These are phyloP conservation scores for Synanthedon formicaeformis DNA, from an alignment of 2,888 invertebrate species.

Conservation along the genomic window DNA sequence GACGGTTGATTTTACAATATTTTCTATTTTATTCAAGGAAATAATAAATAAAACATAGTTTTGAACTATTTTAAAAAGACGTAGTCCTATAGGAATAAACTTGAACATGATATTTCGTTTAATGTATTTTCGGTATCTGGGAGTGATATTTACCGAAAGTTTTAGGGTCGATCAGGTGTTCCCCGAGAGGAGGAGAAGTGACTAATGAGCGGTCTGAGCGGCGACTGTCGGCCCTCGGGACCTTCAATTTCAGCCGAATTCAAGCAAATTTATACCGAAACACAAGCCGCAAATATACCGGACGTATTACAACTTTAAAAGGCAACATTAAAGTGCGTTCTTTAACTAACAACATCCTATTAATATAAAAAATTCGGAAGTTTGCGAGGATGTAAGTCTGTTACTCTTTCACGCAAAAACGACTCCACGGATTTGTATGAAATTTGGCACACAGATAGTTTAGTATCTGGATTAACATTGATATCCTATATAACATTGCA, in stretches of 20 bases:
- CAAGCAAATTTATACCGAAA: constrained; percentile 17
- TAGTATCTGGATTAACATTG: no score
- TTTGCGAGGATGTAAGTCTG: no score
- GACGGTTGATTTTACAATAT: no score
- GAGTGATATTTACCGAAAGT: constrained; percentile 15
- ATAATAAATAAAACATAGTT: no score
- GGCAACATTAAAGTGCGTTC: constrained; percentile 3
- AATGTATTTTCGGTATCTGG: constrained; percentile 19
- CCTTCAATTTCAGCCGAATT: constrained; percentile 17
- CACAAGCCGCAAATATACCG: constrained; percentile 7
- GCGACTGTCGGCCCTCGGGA: constrained; percentile 28
- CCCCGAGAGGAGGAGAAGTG: constrained; percentile 23
- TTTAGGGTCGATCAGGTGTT: constrained; percentile 28
- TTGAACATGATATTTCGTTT: constrained; percentile 24
- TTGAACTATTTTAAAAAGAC: neutral
- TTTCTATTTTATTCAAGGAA: no score
- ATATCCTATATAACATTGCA: no score
- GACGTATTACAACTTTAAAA: constrained; percentile 4
- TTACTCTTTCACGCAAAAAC: no score
- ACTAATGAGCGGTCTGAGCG: constrained; percentile 44
- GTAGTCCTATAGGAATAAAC: constrained; percentile 10
- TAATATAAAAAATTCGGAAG: no score
- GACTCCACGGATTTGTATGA: no score
- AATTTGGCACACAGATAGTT: no score
- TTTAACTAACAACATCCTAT: no score